Evolutionary conservation across 2,113 vertebrate species (phyloP), one percentile per base, ranked within the genome.

Genomic region (Pachycephala philippinensis): DNA sequence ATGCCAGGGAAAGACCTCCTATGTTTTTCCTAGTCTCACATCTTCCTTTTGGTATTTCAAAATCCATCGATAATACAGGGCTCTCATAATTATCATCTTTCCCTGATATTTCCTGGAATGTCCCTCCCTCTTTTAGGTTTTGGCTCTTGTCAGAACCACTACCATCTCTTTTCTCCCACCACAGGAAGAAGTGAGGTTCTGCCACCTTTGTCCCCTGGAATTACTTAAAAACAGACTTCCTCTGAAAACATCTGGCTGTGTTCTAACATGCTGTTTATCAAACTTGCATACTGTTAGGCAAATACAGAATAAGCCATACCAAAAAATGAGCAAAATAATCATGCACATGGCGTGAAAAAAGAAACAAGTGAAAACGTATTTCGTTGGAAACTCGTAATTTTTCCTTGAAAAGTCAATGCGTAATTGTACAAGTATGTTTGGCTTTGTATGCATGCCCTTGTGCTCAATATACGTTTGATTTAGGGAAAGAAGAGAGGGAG

Each of bases 51-150:
- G 10, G 2, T 31, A 39, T 70, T 94, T 78, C 33, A 75, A 89
- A 91, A 44, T 8, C 7, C 49, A 21, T n/a, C 0, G 0, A 3
- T 59, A 78, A 56, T 27, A 69, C 23, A 49, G 14, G 12, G 2
- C 3, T 31, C 7, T 80, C 21, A 53, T 37, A 82, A 53, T 54
- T 71, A 13, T 53, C 16, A 17, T 60, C 10, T 72, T 79, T 57
- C 12, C 7, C 17, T 4, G 3, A 17, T 77, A 49, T 56, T 72
- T 76, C 69, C 31, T 68, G 37, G 7, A 80, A 60, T 33, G 13
- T 49, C 20, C 8, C 24, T 61, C n/a, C 16, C 4, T 57, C 21
- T 33, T n/a, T 72, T 54, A 74, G n/a, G 53, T 44, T 61, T 89
- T 14, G 71, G 12, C 20, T 91, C 11, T 83, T 71, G 9, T 59